phyloP scores from a whole-genome alignment of 2,113 vertebrate genomes.

The Hassar affinis region DNA sequence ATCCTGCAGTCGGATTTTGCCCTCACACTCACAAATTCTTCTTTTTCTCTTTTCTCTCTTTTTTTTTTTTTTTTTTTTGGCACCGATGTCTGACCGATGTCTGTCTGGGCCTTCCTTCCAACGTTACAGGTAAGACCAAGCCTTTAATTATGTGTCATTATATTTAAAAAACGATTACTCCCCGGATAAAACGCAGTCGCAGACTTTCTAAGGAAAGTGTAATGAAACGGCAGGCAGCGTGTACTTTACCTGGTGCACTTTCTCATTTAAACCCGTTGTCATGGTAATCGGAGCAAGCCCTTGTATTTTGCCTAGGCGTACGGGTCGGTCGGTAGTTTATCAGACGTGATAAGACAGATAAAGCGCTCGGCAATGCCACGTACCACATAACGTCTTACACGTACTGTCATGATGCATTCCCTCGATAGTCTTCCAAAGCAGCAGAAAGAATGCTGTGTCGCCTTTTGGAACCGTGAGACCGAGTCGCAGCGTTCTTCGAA shows the following conservation, averaged over 20 bases:
- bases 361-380: neutral
- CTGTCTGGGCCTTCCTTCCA: neutral
- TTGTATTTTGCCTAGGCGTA: slow-evolving; percentile 7
- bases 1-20: neutral
- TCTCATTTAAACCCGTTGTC: slow-evolving; percentile 10
- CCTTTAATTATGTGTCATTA: neutral
- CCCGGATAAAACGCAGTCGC: neutral
- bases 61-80: slow-evolving; percentile 14
- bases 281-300: neutral
- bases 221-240: neutral
- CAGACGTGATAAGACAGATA: too few relatives aligned
- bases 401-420: slow-evolving; percentile 4
- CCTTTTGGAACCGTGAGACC: neutral
- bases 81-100: slow-evolving; percentile 5
- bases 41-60: neutral
- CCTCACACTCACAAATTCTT: neutral
- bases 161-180: neutral
- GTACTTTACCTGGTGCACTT: slow-evolving; percentile 23
- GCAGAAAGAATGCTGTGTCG: too few relatives aligned
- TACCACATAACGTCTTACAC: neutral
- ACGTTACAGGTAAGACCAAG: slow-evolving; percentile 40
- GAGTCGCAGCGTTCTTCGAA: neutral
- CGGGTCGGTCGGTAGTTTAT: neutral
- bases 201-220: neutral
- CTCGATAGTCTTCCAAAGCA: neutral